phyloP scores from a whole-genome alignment of 2,888 invertebrate genomes.

The Macrophya annulata region DNA sequence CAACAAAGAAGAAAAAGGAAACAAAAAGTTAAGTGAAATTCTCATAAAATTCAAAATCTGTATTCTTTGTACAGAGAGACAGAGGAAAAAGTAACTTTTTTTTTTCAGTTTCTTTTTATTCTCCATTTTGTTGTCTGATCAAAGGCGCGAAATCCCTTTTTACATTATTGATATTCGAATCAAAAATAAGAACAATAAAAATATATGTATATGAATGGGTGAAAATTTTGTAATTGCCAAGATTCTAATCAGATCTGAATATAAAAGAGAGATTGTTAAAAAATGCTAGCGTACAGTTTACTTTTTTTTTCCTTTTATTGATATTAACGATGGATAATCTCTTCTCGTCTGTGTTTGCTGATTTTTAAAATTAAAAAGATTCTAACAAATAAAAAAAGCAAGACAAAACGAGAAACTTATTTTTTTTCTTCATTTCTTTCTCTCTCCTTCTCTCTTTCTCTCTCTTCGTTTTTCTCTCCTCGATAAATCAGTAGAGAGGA shows the following conservation, averaged over 20 bases:
- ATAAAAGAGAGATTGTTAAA: neutral
- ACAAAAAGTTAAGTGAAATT: neutral
- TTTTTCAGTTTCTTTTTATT: neutral
- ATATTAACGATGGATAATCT: neutral
- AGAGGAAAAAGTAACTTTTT: neutral
- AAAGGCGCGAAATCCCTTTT: neutral
- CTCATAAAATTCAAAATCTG: neutral
- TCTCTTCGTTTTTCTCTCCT: neutral
- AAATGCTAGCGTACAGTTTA: neutral
- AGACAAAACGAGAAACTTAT: neutral
- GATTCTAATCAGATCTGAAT: neutral
- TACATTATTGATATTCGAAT: neutral
- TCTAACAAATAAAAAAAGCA: neutral
- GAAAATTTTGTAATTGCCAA: neutral
- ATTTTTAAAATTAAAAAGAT: neutral
- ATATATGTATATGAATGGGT: neutral
- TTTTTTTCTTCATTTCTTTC: neutral
- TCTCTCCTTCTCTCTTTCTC: neutral
- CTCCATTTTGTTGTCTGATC: neutral
- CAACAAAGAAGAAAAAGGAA: neutral
- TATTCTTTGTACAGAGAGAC: neutral
- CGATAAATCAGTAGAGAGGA: slow-evolving; percentile 17
- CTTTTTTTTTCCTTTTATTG: neutral
- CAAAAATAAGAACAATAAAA: neutral
- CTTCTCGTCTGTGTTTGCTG: neutral